Percentiles rank a stretch among this genome's conserved stretches.
These are phyloP conservation scores for Geotrypetes seraphini DNA, from an alignment of 2,797 vertebrate species.

Conservation along the genomic window DNA sequence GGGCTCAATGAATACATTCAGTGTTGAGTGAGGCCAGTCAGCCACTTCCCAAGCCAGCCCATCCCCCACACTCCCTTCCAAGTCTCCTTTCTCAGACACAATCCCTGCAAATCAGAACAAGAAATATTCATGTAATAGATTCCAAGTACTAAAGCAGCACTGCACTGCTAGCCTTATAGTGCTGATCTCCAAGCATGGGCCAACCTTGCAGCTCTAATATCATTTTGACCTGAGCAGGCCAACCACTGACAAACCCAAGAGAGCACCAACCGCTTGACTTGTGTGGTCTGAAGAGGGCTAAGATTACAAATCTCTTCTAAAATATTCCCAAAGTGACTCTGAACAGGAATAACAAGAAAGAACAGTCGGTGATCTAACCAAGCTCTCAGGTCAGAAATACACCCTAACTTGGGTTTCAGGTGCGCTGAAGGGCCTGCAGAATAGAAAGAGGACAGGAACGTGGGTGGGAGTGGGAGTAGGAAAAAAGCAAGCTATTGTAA, in stretches of 20 bases:
- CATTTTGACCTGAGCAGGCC: conserved; percentile 19
- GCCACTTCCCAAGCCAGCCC: background rate
- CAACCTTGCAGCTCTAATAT: conserved; percentile 11
- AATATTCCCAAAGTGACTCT: conserved; percentile 17
- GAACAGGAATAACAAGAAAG: background rate
- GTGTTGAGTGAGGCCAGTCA: background rate
- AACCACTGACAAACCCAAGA: conserved; percentile 26
- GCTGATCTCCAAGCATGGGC: conserved; percentile 19
- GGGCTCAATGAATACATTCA: conserved; percentile 16
- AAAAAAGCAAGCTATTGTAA: no score
- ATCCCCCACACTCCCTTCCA: background rate
- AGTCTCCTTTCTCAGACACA: background rate
- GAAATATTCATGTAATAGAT: conserved; percentile 14
- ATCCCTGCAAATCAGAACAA: conserved; percentile 1
- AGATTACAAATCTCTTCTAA: conserved; percentile 31
- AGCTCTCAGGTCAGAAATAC: conserved; percentile 20
- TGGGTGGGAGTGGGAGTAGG: no score
- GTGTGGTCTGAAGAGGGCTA: conserved; percentile 35
- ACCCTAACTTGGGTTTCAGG: conserved; percentile 22
- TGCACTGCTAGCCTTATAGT: no score
- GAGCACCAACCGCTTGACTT: conserved; percentile 30
- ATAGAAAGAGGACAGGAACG: no score
- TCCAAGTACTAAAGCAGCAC: conserved; percentile 3
- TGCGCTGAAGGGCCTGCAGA: conserved; percentile 23
- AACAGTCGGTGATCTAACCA: conserved; percentile 21